Conservation (phyloP, 2,797 vertebrate genomes). For the Lagocephalus sceleratus region DNA sequence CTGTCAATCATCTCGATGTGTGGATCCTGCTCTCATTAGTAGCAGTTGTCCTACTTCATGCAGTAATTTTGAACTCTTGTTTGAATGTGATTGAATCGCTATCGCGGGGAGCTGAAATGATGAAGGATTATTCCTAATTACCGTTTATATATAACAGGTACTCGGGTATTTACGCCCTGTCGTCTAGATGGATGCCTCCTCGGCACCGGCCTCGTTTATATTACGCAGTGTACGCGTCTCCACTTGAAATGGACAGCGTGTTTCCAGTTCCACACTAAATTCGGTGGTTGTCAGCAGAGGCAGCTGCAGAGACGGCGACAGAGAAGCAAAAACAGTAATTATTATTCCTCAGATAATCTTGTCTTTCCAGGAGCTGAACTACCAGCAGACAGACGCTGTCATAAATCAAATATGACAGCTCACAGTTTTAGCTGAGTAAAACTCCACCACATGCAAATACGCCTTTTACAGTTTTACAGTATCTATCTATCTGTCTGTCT, state of each 20-base stretch:
- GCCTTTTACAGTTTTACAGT: too few species aligned
- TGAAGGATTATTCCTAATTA: too few species aligned
- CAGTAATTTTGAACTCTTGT: too few species aligned
- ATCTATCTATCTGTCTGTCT: too few species aligned
- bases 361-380: constrained; percentile 34
- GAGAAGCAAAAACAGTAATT: constrained; percentile 57
- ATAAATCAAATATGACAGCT: constrained; percentile 54
- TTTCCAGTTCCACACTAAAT: constrained; percentile 38
- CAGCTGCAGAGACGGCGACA: constrained; percentile 40
- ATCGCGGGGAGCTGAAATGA: too few species aligned
- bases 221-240: constrained; percentile 9
- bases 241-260: constrained; percentile 29
- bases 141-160: too few species aligned
- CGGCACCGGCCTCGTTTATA: not conserved
- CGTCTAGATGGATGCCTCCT: too few species aligned
- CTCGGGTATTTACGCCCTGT: too few species aligned
- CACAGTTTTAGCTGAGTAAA: constrained; percentile 29
- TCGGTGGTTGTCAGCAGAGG: constrained; percentile 39
- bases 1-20: too few species aligned
- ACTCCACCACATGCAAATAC: not conserved
- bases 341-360: constrained; percentile 47
- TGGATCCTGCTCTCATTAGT: too few species aligned
- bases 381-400: constrained; percentile 46
- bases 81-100: too few species aligned
- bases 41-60: too few species aligned